Evolutionary conservation across 2,113 vertebrate species (phyloP).

Genomic region (Vulpes vulpes): DNA sequence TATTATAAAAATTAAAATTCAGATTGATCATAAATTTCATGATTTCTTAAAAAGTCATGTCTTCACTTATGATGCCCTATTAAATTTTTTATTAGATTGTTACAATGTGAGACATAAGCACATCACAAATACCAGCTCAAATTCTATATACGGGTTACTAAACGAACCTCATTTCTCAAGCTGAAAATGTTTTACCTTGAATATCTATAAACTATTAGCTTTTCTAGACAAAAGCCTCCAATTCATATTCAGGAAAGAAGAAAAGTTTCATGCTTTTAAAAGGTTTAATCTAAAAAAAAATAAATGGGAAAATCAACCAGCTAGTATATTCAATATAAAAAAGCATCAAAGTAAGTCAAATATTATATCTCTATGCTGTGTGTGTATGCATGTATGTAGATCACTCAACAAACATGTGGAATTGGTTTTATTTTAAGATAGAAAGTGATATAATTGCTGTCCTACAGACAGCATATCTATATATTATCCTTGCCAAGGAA

Average conservation of each 20-base stretch:
- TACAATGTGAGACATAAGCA: neutral
- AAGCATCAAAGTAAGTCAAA: neutral
- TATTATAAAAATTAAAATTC: constrained; percentile 45
- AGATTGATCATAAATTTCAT: neutral
- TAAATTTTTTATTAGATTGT: neutral
- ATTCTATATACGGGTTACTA: neutral
- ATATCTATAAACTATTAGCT: neutral
- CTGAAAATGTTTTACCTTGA: neutral
- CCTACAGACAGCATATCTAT: neutral
- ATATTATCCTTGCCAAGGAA: neutral
- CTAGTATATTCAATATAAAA: neutral
- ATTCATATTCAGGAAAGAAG: neutral
- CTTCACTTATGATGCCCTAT: neutral
- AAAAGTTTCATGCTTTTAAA: neutral
- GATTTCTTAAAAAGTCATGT: neutral
- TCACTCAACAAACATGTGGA: neutral
- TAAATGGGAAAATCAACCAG: neutral
- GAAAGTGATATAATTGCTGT: neutral
- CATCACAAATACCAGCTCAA: neutral
- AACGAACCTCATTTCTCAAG: neutral
- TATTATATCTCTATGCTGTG: neutral
- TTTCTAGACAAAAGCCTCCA: neutral
- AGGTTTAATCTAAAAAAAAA: neutral
- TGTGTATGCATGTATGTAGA: neutral
- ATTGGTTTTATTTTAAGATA: neutral